A percentile compares a stretch with the other conserved stretches of the same genome.
Evolutionary conservation across 2,888 invertebrate genomes (phyloP).

Genomic region (Caenorhabditis sulstoni): DNA sequence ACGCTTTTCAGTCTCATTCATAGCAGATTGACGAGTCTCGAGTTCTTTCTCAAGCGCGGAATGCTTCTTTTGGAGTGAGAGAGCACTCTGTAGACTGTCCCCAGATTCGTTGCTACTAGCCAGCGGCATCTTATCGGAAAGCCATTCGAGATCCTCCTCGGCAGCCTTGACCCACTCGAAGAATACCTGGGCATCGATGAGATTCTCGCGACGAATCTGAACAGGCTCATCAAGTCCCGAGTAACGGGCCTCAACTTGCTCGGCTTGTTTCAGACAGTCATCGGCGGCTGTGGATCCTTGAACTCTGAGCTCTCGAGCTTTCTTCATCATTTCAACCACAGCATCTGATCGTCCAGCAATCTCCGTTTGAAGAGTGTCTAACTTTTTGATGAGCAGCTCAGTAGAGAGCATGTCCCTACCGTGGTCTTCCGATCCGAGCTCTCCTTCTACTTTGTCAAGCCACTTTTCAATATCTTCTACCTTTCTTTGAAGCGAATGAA

Average conservation of each 20-base stretch:
- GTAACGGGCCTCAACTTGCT: constrained; percentile 85
- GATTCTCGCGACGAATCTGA: constrained; percentile 85
- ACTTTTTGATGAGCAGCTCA: constrained; percentile 86
- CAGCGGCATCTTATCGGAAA: constrained; percentile 90
- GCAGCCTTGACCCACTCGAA: constrained; percentile 94
- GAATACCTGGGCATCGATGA: constrained; percentile 91
- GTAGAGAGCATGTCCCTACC: constrained; percentile 93
- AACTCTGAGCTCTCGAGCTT: constrained; percentile 81
- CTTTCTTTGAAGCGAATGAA: constrained; percentile 83
- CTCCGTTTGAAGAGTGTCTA: constrained; percentile 81
- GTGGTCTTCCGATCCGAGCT: constrained; percentile 87
- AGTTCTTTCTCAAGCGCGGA: constrained; percentile 88
- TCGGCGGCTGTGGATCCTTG: constrained; percentile 62
- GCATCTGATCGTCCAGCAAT: constrained; percentile 72
- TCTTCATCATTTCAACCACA: constrained; percentile 72
- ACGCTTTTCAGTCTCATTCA: constrained; percentile 67
- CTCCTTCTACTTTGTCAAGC: constrained; percentile 84
- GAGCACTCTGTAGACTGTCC: constrained; percentile 85
- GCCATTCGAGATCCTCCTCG: constrained; percentile 93
- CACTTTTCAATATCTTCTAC: constrained; percentile 90
- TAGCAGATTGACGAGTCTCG: constrained; percentile 69
- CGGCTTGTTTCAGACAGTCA: constrained; percentile 84
- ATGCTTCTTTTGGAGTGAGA: constrained; percentile 94
- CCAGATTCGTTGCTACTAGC: constrained; percentile 97
- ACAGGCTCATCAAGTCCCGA: constrained; percentile 83